These are phyloP conservation scores for Chaetops frenatus DNA, from an alignment of 2,113 vertebrate genomes.

Conservation along the genomic window DNA sequence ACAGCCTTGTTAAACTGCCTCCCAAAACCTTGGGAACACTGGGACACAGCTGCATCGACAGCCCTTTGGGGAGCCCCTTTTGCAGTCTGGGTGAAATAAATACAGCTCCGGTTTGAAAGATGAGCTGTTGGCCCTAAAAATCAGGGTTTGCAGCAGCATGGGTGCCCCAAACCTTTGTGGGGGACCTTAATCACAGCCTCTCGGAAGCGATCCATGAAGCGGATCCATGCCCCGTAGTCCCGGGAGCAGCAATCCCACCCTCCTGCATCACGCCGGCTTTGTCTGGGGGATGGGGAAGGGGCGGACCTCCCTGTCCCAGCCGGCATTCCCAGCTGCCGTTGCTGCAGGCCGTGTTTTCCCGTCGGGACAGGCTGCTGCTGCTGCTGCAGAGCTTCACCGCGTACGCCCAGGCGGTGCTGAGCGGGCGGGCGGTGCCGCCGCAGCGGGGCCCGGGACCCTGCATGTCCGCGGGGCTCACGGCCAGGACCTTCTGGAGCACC, in stretches of 20 bases:
- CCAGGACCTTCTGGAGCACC: conserved; percentile 80
- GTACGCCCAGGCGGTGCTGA: conserved; percentile 69
- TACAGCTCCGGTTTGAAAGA: not conserved
- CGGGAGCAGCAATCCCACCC: not conserved
- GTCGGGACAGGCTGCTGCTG: conserved; percentile 77
- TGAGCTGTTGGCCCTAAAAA: not conserved
- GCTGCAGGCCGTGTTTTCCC: not conserved
- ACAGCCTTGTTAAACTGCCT: not conserved
- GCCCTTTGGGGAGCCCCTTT: not conserved
- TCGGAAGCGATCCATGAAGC: rapidly evolving
- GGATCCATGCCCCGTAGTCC: no score
- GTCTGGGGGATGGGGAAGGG: not conserved
- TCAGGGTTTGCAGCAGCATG: not conserved
- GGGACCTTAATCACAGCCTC: not conserved
- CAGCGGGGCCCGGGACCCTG: conserved; percentile 38
- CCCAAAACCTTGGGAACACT: not conserved
- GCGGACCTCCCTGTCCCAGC: not conserved
- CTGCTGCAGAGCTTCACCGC: conserved; percentile 85
- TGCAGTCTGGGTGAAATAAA: not conserved
- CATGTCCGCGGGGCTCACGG: conserved; percentile 84
- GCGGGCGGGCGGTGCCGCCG: not conserved
- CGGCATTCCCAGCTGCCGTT: rapidly evolving
- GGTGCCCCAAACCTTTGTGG: not conserved
- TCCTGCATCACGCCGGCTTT: not conserved
- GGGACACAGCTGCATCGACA: rapidly evolving